A percentile compares a stretch with the other conserved stretches of the same genome.
Conservation (phyloP, 1,140 invertebrate genomes). For the Rhagoletis pomonella region DNA sequence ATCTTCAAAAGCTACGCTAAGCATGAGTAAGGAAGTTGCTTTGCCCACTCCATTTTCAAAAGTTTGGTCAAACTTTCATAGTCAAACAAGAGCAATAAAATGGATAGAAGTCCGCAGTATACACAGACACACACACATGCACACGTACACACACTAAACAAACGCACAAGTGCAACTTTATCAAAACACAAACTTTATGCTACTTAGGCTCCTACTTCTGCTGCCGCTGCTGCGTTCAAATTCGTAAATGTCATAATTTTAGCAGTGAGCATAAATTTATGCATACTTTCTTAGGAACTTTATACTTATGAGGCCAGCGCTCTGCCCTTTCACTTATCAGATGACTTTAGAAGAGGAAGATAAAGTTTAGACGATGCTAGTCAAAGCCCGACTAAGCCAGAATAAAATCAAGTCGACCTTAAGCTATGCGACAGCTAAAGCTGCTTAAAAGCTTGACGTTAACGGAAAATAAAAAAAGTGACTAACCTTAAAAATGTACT, state of each 20-base stretch:
- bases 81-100: conserved; percentile 35
- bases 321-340: not conserved
- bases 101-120: not conserved
- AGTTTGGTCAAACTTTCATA: conserved; percentile 16
- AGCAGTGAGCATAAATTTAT: not conserved
- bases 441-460: conserved; percentile 14
- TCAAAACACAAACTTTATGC: conserved; percentile 7
- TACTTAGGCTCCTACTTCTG: not conserved
- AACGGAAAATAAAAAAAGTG: not conserved
- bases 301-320: not conserved
- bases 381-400: not conserved
- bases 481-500: not conserved
- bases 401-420: conserved; percentile 1
- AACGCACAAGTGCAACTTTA: not conserved
- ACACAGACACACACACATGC: not conserved
- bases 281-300: not conserved
- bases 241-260: conserved; percentile 32
- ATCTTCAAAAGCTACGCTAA: no score
- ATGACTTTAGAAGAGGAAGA: not conserved
- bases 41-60: no score
- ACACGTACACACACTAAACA: not conserved
- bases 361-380: not conserved
- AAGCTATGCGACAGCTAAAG: conserved; percentile 26
- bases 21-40: no score
- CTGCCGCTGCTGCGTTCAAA: not conserved